These are phyloP conservation scores for Drosophila bocki DNA, from an alignment of 1,140 invertebrate genomes.

Conservation along the genomic window DNA sequence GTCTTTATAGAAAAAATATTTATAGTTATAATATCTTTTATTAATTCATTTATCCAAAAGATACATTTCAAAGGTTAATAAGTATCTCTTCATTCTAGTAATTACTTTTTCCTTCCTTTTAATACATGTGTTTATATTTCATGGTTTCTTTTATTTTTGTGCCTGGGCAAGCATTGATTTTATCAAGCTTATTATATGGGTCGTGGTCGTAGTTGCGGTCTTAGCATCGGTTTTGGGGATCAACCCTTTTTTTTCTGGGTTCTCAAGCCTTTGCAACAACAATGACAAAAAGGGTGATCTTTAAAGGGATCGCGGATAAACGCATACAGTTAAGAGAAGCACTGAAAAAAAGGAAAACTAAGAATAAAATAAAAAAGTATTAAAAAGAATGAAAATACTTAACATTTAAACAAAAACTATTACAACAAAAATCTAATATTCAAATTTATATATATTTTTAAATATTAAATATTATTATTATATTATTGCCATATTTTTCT, in stretches of 20 bases:
- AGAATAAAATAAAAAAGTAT: neutral
- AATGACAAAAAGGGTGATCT: conserved; percentile 29
- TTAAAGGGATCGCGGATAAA: conserved; percentile 27
- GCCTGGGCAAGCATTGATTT: conserved; percentile 64
- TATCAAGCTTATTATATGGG: conserved; percentile 81
- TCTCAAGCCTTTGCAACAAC: conserved; percentile 41
- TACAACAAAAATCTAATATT: too few species aligned
- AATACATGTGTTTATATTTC: neutral
- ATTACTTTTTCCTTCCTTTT: conserved; percentile 19
- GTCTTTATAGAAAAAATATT: accelerated
- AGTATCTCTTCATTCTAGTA: conserved; percentile 5
- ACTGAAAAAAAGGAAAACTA: neutral
- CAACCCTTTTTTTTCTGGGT: conserved; percentile 50
- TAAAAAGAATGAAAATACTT: neutral
- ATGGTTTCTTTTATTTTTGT: neutral
- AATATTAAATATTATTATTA: too few species aligned
- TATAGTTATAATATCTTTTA: neutral
- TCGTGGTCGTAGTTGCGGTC: conserved; percentile 30
- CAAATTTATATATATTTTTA: too few species aligned
- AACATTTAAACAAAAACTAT: too few species aligned
- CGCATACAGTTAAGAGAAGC: conserved; percentile 37
- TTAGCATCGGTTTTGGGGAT: conserved; percentile 21
- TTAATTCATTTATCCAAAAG: neutral
- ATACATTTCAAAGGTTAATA: neutral
- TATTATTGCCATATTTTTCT: neutral